Conservation (phyloP, 2,888 invertebrate genomes). For the Trissonchulus sp. region DNA sequence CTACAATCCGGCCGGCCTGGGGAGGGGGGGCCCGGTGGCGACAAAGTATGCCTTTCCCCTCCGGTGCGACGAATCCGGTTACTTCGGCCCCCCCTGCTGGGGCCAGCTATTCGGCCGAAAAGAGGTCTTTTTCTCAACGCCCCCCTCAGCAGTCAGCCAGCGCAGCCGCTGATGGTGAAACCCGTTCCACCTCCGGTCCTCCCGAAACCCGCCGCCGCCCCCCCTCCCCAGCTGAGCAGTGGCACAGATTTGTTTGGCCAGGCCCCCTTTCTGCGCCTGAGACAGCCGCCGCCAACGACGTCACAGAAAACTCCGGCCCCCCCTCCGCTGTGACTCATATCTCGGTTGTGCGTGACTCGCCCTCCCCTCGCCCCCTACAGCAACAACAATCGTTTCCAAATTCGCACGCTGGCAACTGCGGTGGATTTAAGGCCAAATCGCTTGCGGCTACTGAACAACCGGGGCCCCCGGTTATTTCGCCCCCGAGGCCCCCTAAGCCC, state of each 20-base stretch:
- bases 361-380: neutral
- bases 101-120: no score
- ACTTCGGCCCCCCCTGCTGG: no score
- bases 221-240: neutral
- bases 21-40: no score
- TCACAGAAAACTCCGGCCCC: no score
- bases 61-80: neutral
- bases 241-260: neutral
- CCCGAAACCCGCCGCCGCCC: neutral
- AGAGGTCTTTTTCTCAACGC: neutral
- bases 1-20: no score
- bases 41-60: neutral
- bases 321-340: neutral
- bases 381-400: no score
- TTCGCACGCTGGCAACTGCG: no score
- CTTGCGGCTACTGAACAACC: no score
- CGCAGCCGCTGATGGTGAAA: neutral
- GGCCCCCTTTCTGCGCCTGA: neutral
- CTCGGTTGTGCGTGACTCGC: neutral
- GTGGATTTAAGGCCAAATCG: no score
- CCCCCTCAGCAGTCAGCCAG: neutral
- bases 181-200: neutral
- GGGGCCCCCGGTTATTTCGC: no score
- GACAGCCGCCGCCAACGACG: no score
- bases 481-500: no score